phyloP scores from a whole-genome alignment of 2,888 invertebrate genomes.

The Diarsia dahlii region DNA sequence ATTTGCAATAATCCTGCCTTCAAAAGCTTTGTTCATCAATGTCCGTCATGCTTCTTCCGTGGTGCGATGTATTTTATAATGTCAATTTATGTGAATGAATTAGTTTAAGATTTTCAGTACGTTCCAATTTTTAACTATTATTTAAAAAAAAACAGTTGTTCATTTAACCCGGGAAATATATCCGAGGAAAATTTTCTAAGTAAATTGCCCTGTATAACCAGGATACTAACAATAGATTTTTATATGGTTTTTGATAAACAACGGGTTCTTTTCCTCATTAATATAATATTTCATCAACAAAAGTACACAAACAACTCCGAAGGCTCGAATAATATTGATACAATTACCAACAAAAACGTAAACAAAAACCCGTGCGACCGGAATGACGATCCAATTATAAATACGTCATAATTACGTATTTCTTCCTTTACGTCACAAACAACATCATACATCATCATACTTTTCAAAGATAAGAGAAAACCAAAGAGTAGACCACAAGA shows the following conservation, averaged over 20 bases:
- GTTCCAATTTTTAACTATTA: too few relatives aligned
- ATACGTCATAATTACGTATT: conserved; percentile 32
- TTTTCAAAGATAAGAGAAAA: conserved; percentile 21
- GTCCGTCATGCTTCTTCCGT: too few relatives aligned
- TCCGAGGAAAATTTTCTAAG: too few relatives aligned
- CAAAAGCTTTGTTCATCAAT: not conserved
- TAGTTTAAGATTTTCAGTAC: not conserved
- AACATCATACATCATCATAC: conserved; percentile 13
- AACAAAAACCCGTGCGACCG: conserved; percentile 41
- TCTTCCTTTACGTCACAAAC: conserved; percentile 18
- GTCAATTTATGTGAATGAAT: not conserved
- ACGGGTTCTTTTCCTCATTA: not conserved
- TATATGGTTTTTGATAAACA: not conserved
- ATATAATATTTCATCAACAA: not conserved
- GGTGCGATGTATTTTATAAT: not conserved
- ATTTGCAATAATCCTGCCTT: not conserved
- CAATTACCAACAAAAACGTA: conserved; percentile 23
- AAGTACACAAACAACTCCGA: conserved; percentile 20
- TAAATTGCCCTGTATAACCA: too few relatives aligned
- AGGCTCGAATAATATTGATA: conserved; percentile 40
- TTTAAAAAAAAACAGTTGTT: too few relatives aligned
- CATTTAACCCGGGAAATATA: too few relatives aligned
- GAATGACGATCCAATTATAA: conserved; percentile 21
- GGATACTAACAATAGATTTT: not conserved
- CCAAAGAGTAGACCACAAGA: not conserved